phyloP scores from a whole-genome alignment of 2,113 vertebrate species.

The Tyto alba region DNA sequence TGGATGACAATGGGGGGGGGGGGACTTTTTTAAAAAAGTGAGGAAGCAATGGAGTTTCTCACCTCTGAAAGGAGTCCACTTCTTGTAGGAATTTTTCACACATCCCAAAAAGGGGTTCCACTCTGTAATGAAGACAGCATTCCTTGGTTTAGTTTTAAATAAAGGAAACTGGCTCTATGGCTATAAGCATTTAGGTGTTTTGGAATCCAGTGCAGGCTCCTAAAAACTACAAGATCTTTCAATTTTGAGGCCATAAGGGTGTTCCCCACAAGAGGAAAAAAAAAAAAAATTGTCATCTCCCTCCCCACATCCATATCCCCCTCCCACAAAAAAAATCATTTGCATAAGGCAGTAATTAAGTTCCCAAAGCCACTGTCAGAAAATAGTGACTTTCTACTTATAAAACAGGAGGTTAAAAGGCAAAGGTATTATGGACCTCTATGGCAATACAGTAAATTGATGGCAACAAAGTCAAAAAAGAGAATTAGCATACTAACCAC shows the following conservation, averaged over 20 bases:
- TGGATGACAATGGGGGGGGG: background rate
- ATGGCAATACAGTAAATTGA: background rate
- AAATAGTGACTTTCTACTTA: background rate
- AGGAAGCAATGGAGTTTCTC: background rate
- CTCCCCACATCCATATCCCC: background rate
- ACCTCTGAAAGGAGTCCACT: constrained; percentile 94
- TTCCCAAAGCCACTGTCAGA: background rate
- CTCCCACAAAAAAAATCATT: background rate
- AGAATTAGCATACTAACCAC: background rate
- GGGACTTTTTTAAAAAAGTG: background rate
- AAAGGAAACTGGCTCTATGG: background rate
- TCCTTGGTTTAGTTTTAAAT: background rate
- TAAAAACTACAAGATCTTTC: background rate
- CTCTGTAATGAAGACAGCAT: constrained; percentile 65
- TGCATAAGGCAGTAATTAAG: background rate
- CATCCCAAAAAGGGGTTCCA: constrained; percentile 84
- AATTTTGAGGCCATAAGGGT: background rate
- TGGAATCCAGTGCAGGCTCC: background rate
- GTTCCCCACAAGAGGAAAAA: background rate
- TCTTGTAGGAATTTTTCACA: constrained; percentile 94
- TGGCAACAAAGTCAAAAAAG: background rate
- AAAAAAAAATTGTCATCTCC: background rate
- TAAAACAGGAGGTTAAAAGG: background rate
- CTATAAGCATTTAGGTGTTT: background rate
- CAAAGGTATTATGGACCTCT: background rate